Evolutionary conservation across 2,888 invertebrate species (phyloP).

Genomic region (Gastracanthus pulcherrimus): DNA sequence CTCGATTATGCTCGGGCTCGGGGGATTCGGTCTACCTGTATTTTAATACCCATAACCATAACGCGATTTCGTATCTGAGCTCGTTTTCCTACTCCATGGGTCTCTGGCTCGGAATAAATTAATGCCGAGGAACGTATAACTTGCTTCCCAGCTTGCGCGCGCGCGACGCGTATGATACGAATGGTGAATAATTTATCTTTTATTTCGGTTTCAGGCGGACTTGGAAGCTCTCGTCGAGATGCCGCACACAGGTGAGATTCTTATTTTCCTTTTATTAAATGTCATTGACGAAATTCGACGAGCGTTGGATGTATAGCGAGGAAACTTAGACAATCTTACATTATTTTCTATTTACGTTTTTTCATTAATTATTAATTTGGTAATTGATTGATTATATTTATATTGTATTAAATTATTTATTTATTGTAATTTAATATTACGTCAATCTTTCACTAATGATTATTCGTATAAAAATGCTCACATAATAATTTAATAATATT

Average conservation of each 20-base stretch:
- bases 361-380: no score
- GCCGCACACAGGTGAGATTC: conserved; percentile 72
- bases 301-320: no score
- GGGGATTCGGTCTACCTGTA: background rate
- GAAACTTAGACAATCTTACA: no score
- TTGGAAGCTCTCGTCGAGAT: conserved; percentile 63
- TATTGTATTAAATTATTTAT: no score
- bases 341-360: no score
- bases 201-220: conserved; percentile 67
- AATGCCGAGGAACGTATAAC: background rate
- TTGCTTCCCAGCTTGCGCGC: background rate
- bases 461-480: no score
- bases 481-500: no score
- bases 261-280: background rate
- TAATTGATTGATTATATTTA: no score
- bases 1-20: background rate
- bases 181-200: conserved; percentile 36
- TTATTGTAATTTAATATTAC: no score
- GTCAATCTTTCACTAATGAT: no score
- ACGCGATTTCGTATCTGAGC: conserved; percentile 50
- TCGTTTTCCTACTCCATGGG: background rate
- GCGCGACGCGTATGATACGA: background rate
- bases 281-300: no score
- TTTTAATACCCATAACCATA: conserved; percentile 40
- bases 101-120: conserved; percentile 21